These are phyloP conservation scores for Oreochromis grahami DNA, from an alignment of 2,797 vertebrate species.

Conservation along the genomic window DNA sequence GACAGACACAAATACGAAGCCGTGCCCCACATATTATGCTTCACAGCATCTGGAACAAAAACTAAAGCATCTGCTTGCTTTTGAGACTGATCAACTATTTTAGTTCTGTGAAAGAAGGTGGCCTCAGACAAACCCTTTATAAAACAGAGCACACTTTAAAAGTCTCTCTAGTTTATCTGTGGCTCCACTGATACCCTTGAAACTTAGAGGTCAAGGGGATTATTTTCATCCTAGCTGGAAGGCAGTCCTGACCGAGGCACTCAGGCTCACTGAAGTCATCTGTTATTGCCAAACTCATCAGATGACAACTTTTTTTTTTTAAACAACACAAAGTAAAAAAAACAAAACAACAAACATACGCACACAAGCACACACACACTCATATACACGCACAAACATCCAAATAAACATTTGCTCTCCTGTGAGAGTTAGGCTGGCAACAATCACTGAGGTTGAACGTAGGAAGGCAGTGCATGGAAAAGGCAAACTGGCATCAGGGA, in stretches of 20 bases:
- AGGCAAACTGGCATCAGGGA: slow-evolving; percentile 56
- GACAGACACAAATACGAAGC: neutral
- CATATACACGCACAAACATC: neutral
- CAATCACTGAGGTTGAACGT: slow-evolving; percentile 60
- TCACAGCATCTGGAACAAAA: neutral
- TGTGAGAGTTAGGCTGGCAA: slow-evolving; percentile 62
- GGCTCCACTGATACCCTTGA: neutral
- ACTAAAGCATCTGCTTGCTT: neutral
- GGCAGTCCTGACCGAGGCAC: slow-evolving; percentile 50
- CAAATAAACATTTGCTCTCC: slow-evolving; percentile 45
- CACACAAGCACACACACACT: neutral
- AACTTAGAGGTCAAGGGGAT: neutral
- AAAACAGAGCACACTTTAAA: neutral
- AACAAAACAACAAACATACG: neutral
- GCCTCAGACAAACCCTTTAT: neutral
- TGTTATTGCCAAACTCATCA: slow-evolving; percentile 37
- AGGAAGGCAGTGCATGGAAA: slow-evolving; percentile 69
- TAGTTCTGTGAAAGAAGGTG: slow-evolving; percentile 22
- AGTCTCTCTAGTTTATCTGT: neutral
- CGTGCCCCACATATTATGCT: neutral
- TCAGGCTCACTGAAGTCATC: slow-evolving; percentile 44
- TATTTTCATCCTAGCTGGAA: slow-evolving; percentile 1
- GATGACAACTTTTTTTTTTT: slow-evolving; percentile 10
- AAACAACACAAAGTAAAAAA: slow-evolving; percentile 46
- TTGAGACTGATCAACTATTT: neutral